Evolutionary conservation across 1,140 invertebrate species (phyloP).

Genomic region (Brachionus manjavacas): DNA sequence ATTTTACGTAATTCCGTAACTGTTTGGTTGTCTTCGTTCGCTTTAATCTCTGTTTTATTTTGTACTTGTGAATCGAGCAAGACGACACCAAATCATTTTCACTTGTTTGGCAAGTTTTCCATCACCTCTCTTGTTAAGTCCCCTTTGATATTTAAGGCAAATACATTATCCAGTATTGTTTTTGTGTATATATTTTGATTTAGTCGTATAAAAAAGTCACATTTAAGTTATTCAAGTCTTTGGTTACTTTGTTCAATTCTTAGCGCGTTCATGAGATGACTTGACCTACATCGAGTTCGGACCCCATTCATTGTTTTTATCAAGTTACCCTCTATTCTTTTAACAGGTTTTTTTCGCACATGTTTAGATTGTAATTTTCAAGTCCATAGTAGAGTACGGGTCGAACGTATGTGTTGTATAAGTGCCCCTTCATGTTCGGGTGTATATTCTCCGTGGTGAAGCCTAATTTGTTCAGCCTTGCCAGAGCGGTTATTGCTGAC

Average conservation of each 20-base stretch:
- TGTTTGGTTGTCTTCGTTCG: neutral
- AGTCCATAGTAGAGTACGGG: neutral
- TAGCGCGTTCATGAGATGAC: neutral
- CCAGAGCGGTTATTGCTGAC: neutral
- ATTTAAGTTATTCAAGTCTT: neutral
- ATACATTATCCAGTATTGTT: neutral
- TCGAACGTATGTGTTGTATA: slow-evolving; percentile 6
- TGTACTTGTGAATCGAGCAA: neutral
- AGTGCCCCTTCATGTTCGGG: neutral
- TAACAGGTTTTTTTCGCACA: neutral
- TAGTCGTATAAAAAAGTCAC: neutral
- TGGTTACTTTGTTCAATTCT: neutral
- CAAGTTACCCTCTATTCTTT: neutral
- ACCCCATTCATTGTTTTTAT: neutral
- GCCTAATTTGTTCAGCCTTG: neutral
- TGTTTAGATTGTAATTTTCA: slow-evolving; percentile 10
- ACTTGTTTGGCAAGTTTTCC: neutral
- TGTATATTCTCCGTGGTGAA: neutral
- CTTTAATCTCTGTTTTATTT: neutral
- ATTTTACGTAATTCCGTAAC: neutral
- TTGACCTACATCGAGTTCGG: neutral
- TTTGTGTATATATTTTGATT: neutral
- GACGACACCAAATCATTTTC: neutral
- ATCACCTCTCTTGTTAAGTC: neutral
- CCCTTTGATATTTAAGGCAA: neutral